Evolutionary conservation across 2,113 vertebrate species (phyloP), one percentile per base, ranked within the genome.

Genomic region (Clinocottus analis): DNA sequence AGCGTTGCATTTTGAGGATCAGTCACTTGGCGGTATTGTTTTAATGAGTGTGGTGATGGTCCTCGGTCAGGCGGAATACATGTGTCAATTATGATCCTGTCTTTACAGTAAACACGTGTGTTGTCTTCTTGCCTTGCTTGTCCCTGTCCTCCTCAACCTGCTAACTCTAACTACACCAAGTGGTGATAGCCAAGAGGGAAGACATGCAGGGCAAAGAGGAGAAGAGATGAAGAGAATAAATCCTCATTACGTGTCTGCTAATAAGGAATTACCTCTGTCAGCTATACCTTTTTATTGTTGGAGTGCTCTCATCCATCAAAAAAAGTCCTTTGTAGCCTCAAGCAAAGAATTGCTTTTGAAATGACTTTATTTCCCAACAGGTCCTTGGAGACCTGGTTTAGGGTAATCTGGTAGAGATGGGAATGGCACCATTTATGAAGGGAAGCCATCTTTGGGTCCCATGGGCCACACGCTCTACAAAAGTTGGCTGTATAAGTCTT

Each of bases 311-410:
- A 86, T 93, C 84, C 68, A 86, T 91, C 90, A 90, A 82, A 87
- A 64, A 87, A 78, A 29, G 45, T 53, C 61, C 60, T 59, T 87
- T 75, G 69, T 80, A 88, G 85, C 85, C 90, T 79, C 80, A 63
- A 89, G 90, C 81, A 86, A 89, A 91, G 85, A 92, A 94, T 93
- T 94, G 89, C 89, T 92, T 92, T 90, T 90, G 84, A 92, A 94
- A 94, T 94, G 29, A 92, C 89, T 85, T 93, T 92, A 85, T 79
- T 78, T 83, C 82, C 63, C 58, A 83, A 84, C 82, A 56, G 83
- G 82, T 90, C 89, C 86, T 86, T 58, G 41, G 91, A 90, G 92
- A 90, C 63, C 39, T 64, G 60, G 53, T 68, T 71, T 61, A 75
- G 60, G 68, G 67, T 79, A 87, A 83, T 83, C 59, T 14, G 74